Percentiles rank a stretch among this genome's conserved stretches.
These are phyloP conservation scores for Tetranychus truncatus DNA, from an alignment of 2,888 invertebrate species.

Conservation along the genomic window DNA sequence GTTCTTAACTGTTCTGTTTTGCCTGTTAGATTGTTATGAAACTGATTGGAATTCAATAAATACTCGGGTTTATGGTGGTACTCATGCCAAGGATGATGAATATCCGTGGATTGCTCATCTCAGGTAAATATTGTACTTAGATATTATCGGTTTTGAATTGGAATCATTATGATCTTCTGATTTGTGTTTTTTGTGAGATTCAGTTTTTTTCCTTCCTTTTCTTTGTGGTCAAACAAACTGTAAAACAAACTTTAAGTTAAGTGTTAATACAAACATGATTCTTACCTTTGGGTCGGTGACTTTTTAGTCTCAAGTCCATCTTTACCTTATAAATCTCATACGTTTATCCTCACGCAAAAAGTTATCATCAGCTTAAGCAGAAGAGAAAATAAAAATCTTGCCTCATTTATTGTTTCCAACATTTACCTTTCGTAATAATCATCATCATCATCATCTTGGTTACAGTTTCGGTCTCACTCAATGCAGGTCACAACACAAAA, in stretches of 20 bases:
- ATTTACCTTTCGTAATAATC: not conserved
- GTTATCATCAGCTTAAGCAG: not conserved
- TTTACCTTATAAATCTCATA: not conserved
- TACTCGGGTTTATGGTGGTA: slow-evolving; percentile 2
- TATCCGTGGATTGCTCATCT: slow-evolving; percentile 6
- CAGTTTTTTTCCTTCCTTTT: not conserved
- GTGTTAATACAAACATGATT: not conserved
- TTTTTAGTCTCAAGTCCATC: not conserved
- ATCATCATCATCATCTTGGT: not conserved
- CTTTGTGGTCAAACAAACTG: not conserved
- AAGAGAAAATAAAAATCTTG: not conserved
- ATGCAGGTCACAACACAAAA: not conserved
- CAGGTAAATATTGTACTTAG: not conserved
- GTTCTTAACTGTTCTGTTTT: too few relatives aligned
- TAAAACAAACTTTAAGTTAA: not conserved
- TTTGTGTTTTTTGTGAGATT: not conserved
- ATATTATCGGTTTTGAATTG: not conserved
- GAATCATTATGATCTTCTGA: not conserved
- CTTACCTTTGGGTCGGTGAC: not conserved
- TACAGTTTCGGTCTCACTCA: not conserved
- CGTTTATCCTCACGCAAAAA: not conserved
- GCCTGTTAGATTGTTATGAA: not conserved
- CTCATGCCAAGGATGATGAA: not conserved
- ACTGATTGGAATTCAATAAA: not conserved
- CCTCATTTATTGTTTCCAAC: not conserved